Evolutionary conservation across 2,113 vertebrate genomes (phyloP).

Genomic region (Phalacrocorax brasilianus): DNA sequence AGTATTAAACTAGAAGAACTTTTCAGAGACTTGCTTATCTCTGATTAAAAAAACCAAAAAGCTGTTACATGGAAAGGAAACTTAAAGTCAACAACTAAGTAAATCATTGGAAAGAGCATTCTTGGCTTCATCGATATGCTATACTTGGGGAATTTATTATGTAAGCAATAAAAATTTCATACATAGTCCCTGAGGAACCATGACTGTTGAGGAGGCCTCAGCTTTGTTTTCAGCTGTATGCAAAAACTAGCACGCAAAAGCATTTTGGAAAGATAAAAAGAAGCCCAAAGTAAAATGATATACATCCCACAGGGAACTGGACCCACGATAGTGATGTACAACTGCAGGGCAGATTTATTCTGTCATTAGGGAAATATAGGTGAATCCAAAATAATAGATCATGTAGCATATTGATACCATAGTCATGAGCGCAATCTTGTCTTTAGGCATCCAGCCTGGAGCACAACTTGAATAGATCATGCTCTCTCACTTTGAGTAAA

Average conservation of each 20-base stretch:
- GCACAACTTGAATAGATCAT: neutral
- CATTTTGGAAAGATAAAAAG: neutral
- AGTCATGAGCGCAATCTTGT: neutral
- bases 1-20: slow-evolving; percentile 41
- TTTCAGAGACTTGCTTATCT: neutral
- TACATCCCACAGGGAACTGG: neutral
- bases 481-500: neutral
- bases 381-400: neutral
- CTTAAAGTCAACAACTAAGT: slow-evolving; percentile 20
- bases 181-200: neutral
- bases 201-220: neutral
- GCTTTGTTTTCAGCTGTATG: neutral
- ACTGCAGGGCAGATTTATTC: slow-evolving; percentile 5
- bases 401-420: neutral
- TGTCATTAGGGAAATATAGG: neutral
- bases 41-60: neutral
- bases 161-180: slow-evolving; percentile 19
- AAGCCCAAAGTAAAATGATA: slow-evolving; percentile 9
- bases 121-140: neutral
- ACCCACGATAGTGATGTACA: slow-evolving; percentile 25
- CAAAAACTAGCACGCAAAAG: neutral
- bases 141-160: neutral
- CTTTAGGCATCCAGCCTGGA: neutral
- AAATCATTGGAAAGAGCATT: neutral
- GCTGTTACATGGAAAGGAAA: neutral